phyloP scores from a whole-genome alignment of 2,113 vertebrate species.

The Pseudorasbora parva region DNA sequence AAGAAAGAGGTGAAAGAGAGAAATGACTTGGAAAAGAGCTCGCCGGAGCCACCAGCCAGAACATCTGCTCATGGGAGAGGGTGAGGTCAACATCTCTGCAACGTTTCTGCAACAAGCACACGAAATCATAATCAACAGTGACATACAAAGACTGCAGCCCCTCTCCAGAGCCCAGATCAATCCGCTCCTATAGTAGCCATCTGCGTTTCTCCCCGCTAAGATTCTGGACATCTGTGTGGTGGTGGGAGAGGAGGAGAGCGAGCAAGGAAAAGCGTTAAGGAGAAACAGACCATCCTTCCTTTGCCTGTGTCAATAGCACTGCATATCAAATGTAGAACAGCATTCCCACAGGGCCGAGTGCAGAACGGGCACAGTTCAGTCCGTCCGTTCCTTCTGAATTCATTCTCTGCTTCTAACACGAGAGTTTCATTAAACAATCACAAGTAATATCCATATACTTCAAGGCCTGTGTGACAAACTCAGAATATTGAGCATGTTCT shows the following conservation, averaged over 20 bases:
- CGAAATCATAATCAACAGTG: slow-evolving; percentile 56
- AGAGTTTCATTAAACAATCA: slow-evolving; percentile 11
- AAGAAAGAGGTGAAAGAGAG: slow-evolving; percentile 30
- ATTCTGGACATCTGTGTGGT: slow-evolving; percentile 58
- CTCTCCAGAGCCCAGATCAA: slow-evolving; percentile 51
- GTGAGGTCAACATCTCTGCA: slow-evolving; percentile 48
- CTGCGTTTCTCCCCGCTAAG: slow-evolving; percentile 50
- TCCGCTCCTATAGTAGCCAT: slow-evolving; percentile 57
- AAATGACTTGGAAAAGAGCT: slow-evolving; percentile 43
- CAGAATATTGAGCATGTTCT: neutral
- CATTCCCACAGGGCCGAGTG: neutral
- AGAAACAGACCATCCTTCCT: slow-evolving; percentile 40
- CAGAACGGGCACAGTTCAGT: neutral
- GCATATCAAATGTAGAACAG: slow-evolving; percentile 18
- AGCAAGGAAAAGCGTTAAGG: slow-evolving; percentile 20
- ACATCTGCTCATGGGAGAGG: slow-evolving; percentile 42
- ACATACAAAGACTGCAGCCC: slow-evolving; percentile 52
- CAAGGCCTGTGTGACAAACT: neutral
- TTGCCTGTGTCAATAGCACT: slow-evolving; percentile 23
- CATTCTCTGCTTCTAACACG: neutral
- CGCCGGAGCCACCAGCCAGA: slow-evolving; percentile 21
- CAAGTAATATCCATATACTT: neutral
- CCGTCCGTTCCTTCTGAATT: neutral
- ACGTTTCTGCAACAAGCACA: slow-evolving; percentile 47
- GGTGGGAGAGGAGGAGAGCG: slow-evolving; percentile 33